Evolutionary conservation across 2,113 vertebrate species (phyloP), one percentile per base, ranked within the genome.

Genomic region (Dendropsophus ebraccatus): DNA sequence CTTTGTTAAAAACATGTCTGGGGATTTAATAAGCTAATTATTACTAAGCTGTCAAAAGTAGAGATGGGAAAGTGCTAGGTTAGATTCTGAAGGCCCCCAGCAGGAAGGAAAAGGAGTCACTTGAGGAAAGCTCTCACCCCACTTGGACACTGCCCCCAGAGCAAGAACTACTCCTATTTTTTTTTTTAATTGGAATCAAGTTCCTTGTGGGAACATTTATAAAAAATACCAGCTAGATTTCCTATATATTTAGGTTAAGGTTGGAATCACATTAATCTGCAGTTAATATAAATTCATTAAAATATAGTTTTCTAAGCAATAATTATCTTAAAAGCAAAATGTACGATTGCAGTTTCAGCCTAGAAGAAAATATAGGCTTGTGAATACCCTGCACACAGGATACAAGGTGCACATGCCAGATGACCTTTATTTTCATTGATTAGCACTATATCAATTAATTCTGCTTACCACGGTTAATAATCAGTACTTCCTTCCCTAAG

Each of bases 381-480:
- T 78, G 47, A 52, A 52, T 52, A 78, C 7, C 52, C 23, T 54
- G 41, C 47, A 35, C 28, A 47, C 52, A 60, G 45, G 28, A 85
- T 67, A 72, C 47, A 50, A 49, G 52, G 52, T 47, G 52, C 19
- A 19, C 25, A 74, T 73, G n/a, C 50, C 50, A 62, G 70, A 16
- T 78, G 47, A 87, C 67, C 65, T 81, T 86, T 87, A 81, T 73
- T 81, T 62, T 45, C n/a, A 81, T 81, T 74, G 85, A 87, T 87
- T 81, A 72, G 37, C 28, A 45, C 37, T 87, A 74, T 87, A 87
- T 81, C 35, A 81, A 81, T 87, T 81, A 81, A 87, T 87, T 87
- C 78, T 81, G 67, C 85, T 74, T 81, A 32, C 75, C 30, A 65
- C 45, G 69, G 85, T 81, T 87, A 87, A 87, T 87, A 81, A 87